Conservation (phyloP, 2,113 vertebrate genomes). For the Serilophus lunatus region DNA sequence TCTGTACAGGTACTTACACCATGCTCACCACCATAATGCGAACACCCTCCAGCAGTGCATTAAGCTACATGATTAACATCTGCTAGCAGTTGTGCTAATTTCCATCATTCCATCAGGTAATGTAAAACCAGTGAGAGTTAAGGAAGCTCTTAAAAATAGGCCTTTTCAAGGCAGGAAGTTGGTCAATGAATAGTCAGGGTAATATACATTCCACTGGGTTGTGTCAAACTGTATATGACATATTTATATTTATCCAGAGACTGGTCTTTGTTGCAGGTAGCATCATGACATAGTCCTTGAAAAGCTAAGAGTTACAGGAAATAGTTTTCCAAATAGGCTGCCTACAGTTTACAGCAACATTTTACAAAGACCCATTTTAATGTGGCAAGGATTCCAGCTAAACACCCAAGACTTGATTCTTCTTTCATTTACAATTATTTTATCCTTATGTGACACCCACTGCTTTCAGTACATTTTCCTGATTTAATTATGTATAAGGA, state of each 20-base stretch:
- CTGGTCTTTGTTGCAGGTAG: not conserved
- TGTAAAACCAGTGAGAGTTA: constrained; percentile 20
- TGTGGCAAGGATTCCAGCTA: not conserved
- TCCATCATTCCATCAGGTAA: not conserved
- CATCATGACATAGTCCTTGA: not conserved
- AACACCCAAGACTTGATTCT: not conserved
- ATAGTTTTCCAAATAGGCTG: not conserved
- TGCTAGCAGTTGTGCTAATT: constrained; percentile 29
- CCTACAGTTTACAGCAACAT: not conserved
- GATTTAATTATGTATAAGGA: not conserved
- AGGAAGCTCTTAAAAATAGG: not conserved
- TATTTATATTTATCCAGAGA: not conserved
- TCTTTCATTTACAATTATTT: not conserved
- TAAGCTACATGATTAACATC: constrained; percentile 60
- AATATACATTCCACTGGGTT: not conserved
- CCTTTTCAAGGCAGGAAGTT: not conserved
- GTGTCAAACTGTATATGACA: constrained; percentile 2
- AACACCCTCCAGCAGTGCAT: constrained; percentile 55
- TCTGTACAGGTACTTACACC: constrained; percentile 5
- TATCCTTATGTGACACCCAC: not conserved
- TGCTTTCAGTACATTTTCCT: not conserved
- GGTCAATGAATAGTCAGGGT: constrained; percentile 1
- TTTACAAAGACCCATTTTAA: not conserved
- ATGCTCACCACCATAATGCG: not conserved
- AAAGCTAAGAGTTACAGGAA: not conserved